phyloP scores from a whole-genome alignment of 1,140 invertebrate species.

The Leptinotarsa defecta region DNA sequence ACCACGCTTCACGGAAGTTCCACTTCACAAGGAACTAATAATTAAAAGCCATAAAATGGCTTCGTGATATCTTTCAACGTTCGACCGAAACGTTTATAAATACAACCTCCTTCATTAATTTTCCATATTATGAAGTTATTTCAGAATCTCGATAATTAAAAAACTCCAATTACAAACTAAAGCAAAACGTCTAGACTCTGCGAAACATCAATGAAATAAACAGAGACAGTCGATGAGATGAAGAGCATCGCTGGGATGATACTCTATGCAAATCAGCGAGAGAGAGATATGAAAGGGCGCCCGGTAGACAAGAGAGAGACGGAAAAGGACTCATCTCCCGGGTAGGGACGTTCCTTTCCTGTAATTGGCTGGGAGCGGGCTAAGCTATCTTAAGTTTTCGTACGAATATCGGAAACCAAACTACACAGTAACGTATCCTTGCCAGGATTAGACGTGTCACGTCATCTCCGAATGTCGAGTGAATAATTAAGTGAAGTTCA shows the following conservation, averaged over 20 bases:
- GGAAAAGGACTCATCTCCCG: slow-evolving; percentile 13
- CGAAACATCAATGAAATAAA: slow-evolving; percentile 30
- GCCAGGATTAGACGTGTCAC: slow-evolving; percentile 12
- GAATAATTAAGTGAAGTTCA: slow-evolving; percentile 20
- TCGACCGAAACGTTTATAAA: background rate
- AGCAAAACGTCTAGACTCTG: slow-evolving; percentile 5
- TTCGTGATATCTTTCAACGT: slow-evolving; percentile 9
- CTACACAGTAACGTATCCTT: slow-evolving; percentile 34
- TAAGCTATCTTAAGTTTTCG: slow-evolving; percentile 41
- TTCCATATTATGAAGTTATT: slow-evolving; percentile 13
- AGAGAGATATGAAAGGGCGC: slow-evolving; percentile 30
- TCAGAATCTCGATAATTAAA: background rate
- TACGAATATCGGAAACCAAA: slow-evolving; percentile 28
- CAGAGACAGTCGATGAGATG: slow-evolving; percentile 13
- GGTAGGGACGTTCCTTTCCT: slow-evolving; percentile 31
- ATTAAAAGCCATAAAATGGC: slow-evolving; percentile 12
- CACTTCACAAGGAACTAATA: background rate
- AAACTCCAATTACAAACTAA: slow-evolving; percentile 4
- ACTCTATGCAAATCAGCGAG: slow-evolving; percentile 15
- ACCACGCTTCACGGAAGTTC: background rate
- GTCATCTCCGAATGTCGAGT: background rate
- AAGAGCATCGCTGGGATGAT: slow-evolving; percentile 21
- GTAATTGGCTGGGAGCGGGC: slow-evolving; percentile 39
- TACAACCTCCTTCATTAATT: slow-evolving; percentile 13
- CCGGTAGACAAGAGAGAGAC: slow-evolving; percentile 15